Conservation (phyloP, 1,140 invertebrate genomes). For the Lysiphlebus fabarum region DNA sequence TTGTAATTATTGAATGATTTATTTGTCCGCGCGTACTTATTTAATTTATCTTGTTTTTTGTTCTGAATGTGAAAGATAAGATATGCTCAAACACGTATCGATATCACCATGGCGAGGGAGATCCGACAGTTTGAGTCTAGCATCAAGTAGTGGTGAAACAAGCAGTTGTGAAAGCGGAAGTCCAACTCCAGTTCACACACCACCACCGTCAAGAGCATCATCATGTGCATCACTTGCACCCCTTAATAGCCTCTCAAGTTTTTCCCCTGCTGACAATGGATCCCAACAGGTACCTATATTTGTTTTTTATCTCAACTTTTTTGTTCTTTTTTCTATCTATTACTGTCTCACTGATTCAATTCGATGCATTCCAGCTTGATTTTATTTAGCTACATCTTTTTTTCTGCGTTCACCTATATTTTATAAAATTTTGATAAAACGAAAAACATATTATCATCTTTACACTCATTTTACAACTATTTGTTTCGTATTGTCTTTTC, state of each 20-base stretch:
- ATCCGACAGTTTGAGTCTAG: slow-evolving; percentile 76
- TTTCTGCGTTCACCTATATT: neutral
- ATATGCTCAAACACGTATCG: slow-evolving; percentile 87
- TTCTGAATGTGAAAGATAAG: slow-evolving; percentile 15
- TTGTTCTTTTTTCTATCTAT: neutral
- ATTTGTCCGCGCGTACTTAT: slow-evolving; percentile 1
- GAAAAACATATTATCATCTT: too few relatives aligned
- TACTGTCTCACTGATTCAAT: neutral
- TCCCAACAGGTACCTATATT: slow-evolving; percentile 44
- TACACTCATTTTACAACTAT: too few relatives aligned
- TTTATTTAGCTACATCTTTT: neutral
- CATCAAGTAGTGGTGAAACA: slow-evolving; percentile 67
- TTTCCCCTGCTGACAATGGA: slow-evolving; percentile 43
- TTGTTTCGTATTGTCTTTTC: too few relatives aligned
- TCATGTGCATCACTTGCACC: slow-evolving; percentile 51
- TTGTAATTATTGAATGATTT: neutral
- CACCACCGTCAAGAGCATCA: slow-evolving; percentile 51
- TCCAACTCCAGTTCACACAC: slow-evolving; percentile 51
- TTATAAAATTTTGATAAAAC: neutral
- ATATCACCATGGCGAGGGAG: slow-evolving; percentile 76
- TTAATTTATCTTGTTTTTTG: neutral
- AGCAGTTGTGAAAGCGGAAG: slow-evolving; percentile 59
- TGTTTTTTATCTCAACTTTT: neutral
- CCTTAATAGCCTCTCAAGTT: slow-evolving; percentile 48
- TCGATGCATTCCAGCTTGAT: neutral